Percentiles rank a stretch among this genome's conserved stretches.
Conservation (phyloP, 53 echinoderm and acorn worm genomes). For the Antedon mediterranea region DNA sequence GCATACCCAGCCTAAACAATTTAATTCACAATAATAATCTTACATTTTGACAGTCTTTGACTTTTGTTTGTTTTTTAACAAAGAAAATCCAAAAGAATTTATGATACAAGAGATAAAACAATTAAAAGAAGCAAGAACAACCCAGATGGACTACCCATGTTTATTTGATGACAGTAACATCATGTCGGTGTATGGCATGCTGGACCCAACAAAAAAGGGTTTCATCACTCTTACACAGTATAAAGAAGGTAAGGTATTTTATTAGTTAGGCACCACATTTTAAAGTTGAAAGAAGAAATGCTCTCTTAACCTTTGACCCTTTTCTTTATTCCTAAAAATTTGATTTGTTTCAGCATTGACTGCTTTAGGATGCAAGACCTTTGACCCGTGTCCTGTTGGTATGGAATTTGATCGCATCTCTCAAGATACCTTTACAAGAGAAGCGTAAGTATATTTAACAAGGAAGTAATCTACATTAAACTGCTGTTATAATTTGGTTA, state of each 20-base stretch:
- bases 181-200: conserved; percentile 82
- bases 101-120: conserved; percentile 79
- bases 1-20: too few relatives aligned
- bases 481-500: too few relatives aligned
- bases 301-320: too few relatives aligned
- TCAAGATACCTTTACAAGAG: conserved; percentile 75
- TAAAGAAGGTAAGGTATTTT: conserved; percentile 46
- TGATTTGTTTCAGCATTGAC: conserved; percentile 30
- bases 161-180: conserved; percentile 94
- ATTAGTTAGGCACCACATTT: background rate
- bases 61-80: background rate
- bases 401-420: conserved; percentile 53
- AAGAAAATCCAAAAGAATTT: conserved; percentile 88
- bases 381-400: conserved; percentile 53
- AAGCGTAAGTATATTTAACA: conserved; percentile 98
- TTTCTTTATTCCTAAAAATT: background rate
- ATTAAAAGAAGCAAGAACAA: conserved; percentile 71
- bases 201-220: conserved; percentile 92
- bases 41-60: background rate
- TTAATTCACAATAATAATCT: too few relatives aligned
- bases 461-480: too few relatives aligned
- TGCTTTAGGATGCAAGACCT: conserved; percentile 58
- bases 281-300: background rate
- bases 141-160: conserved; percentile 84
- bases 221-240: conserved; percentile 71